Conservation (phyloP, 2,888 invertebrate species). For the Hemaris fuciformis region DNA sequence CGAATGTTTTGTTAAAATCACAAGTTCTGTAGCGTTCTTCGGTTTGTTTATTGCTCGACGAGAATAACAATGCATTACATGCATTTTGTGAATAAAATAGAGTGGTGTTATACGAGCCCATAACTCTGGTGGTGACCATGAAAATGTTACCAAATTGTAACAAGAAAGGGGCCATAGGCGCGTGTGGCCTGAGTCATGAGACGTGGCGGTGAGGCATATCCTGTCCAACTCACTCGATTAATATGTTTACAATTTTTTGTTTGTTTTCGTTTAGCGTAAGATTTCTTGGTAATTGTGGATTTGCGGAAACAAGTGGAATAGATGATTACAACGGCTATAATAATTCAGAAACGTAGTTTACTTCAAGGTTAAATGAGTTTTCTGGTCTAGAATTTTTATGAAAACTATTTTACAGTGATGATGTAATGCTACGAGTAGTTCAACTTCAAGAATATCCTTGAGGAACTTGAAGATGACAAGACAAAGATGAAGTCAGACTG, state of each 20-base stretch:
- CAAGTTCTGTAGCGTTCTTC: slow-evolving; percentile 2
- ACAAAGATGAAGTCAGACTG: too few species aligned
- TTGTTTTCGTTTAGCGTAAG: not conserved
- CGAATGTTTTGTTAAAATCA: not conserved
- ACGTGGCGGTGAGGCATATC: not conserved
- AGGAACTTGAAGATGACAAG: too few species aligned
- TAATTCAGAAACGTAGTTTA: too few species aligned
- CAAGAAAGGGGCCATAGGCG: not conserved
- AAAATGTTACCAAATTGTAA: not conserved
- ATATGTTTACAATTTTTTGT: not conserved
- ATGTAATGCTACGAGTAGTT: too few species aligned
- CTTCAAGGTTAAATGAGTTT: too few species aligned
- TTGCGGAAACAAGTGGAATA: too few species aligned
- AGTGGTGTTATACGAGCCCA: not conserved
- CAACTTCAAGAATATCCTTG: too few species aligned
- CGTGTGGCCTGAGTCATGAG: not conserved
- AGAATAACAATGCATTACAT: slow-evolving; percentile 11
- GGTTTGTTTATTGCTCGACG: slow-evolving; percentile 1
- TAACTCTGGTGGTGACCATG: slow-evolving; percentile 14
- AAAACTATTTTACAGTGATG: too few species aligned
- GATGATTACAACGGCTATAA: too few species aligned
- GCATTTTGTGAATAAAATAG: slow-evolving; percentile 5
- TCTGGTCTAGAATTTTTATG: too few species aligned
- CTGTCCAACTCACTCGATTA: too few species aligned
- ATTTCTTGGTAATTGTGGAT: not conserved